Base-by-base conservation (phyloP, 2,113 vertebrate genomes). In the Lamprotornis superbus region DNA sequence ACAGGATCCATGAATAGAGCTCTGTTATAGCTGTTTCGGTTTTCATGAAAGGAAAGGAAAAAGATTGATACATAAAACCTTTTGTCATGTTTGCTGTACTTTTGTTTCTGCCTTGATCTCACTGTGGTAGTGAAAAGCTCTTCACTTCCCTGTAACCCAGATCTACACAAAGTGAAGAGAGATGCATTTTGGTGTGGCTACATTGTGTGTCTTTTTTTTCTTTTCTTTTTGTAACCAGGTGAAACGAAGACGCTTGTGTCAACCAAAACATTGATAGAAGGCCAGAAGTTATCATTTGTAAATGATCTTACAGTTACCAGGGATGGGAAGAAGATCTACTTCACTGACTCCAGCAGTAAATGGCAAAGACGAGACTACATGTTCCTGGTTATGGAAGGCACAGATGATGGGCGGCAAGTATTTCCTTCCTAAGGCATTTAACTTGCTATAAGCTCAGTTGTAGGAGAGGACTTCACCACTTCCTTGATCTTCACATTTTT, bases 261-360 rank as follows among this genome's bases (percentile, higher is more conserved):
- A 11, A 98, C 99, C 0, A 97, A 98, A 67, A 98, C 93, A 63
- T 85, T 86, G 24, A 96, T 99, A 30, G 98, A 98, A 28, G 99
- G 99, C 61, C 98, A 98, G 91, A 98, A 97, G 63, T 46, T 99
- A 97, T 98, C 98, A 3, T 99, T 99, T 96, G 95, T 99, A 60
- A 99, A 99, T 15, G 99, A 99, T 76, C 98, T 99, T 69, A 97
- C 98, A 8, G 93, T 99, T 87, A 99, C 99, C 14, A 97, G 42
- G 59, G 99, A 99, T 46, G 99, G 99, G 23, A 99, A 98, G 94
- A 99, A 99, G 96, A 97, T 99, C 95, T 99, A 99, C 93, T 99
- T 99, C 96, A 99, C 99, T 0, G 99, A 99, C 93, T 99, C 99
- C 73, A 99, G 99, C 98, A 99, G 98, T 97, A 99, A 98, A 93